A percentile compares a stretch with the other conserved stretches of the same genome.
These are phyloP conservation scores for Tetragnatha montana DNA, from an alignment of 2,888 invertebrate species.

Conservation along the genomic window DNA sequence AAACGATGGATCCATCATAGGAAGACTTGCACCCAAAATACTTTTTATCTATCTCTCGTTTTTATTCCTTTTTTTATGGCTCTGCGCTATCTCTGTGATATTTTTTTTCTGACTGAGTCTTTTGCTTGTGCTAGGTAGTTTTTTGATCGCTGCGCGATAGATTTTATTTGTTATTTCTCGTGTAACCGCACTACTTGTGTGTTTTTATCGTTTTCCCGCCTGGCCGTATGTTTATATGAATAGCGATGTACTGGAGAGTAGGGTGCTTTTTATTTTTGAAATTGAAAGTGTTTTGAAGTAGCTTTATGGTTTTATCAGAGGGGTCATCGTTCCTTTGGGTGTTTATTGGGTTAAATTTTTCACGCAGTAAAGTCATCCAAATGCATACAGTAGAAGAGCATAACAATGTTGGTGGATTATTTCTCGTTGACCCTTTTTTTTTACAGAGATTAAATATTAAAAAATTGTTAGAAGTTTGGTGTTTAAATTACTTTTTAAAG, in stretches of 20 bases:
- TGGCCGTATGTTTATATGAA: neutral
- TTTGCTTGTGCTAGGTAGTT: neutral
- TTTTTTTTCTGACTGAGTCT: neutral
- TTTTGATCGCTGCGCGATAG: neutral
- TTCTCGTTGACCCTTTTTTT: too few species aligned
- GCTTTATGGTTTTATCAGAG: too few species aligned
- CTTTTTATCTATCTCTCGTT: neutral
- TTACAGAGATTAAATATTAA: too few species aligned
- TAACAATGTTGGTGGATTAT: too few species aligned
- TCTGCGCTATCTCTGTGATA: neutral
- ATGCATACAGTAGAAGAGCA: too few species aligned
- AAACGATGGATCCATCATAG: slow-evolving; percentile 9
- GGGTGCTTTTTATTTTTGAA: too few species aligned
- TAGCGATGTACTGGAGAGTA: neutral
- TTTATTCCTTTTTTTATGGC: neutral
- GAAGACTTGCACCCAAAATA: neutral
- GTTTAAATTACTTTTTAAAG: too few species aligned
- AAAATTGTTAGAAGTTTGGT: too few species aligned
- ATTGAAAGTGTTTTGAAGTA: too few species aligned
- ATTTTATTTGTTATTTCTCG: neutral
- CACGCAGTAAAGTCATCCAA: too few species aligned
- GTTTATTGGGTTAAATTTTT: too few species aligned
- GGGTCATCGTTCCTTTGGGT: too few species aligned
- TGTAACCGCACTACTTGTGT: neutral
- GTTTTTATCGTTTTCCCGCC: neutral